These are phyloP conservation scores for Gopherus evgoodei DNA, from an alignment of 2,113 vertebrate genomes.

Conservation along the genomic window DNA sequence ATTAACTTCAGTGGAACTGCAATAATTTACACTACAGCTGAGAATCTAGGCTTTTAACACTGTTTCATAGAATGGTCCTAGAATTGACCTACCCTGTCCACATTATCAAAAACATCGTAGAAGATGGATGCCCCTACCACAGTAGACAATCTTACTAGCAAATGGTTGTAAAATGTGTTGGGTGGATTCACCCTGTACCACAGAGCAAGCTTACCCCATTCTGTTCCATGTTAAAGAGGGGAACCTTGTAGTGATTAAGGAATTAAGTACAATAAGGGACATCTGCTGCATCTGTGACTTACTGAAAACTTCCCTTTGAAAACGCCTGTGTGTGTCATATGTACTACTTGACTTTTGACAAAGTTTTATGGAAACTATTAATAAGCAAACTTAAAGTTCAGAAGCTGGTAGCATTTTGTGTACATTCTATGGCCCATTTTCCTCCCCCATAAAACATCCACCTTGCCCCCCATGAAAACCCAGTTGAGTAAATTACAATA, in stretches of 20 bases:
- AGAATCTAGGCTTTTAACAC: background rate
- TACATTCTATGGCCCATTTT: conserved; percentile 4
- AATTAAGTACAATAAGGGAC: background rate
- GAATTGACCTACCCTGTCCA: background rate
- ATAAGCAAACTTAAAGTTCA: conserved; percentile 31
- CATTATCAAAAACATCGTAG: background rate
- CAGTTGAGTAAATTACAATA: background rate
- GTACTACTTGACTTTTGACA: background rate
- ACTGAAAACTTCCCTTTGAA: background rate
- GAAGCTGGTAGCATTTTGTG: conserved; percentile 30
- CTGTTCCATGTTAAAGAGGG: background rate
- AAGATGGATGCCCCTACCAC: background rate
- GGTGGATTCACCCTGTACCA: background rate
- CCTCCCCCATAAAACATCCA: conserved; percentile 35
- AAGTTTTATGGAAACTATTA: conserved; percentile 24
- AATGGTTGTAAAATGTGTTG: background rate
- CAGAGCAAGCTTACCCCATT: background rate
- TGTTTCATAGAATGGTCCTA: background rate
- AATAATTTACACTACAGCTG: background rate
- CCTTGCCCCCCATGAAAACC: background rate
- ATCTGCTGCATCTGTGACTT: background rate
- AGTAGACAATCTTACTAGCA: background rate
- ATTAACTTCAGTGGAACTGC: background rate
- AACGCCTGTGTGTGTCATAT: background rate
- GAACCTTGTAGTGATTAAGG: background rate